Evolutionary conservation across 1,140 invertebrate genomes (phyloP).

Genomic region (Lithobius niger): DNA sequence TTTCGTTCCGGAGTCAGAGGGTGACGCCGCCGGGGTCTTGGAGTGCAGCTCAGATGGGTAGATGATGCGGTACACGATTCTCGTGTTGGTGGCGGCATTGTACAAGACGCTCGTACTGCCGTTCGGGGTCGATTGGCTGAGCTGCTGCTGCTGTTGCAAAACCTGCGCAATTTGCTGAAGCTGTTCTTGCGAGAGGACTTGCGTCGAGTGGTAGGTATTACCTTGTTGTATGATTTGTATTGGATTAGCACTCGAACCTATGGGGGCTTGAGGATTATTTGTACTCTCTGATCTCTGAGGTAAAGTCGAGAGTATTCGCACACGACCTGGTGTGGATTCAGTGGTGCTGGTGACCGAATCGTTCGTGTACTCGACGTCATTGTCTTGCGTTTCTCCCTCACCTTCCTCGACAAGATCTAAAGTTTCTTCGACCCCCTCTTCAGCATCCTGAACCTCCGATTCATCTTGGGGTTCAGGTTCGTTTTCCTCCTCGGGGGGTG

Average conservation of each 20-base stretch:
- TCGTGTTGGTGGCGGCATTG: slow-evolving; percentile 41
- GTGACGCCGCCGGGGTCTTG: neutral
- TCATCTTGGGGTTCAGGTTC: slow-evolving; percentile 16
- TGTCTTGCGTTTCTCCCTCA: slow-evolving; percentile 6
- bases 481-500: slow-evolving; percentile 12
- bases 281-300: slow-evolving; percentile 30
- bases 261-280: slow-evolving; percentile 33
- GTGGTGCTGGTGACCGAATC: neutral
- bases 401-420: neutral
- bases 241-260: slow-evolving; percentile 46
- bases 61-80: slow-evolving; percentile 43
- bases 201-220: slow-evolving; percentile 40
- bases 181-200: slow-evolving; percentile 42
- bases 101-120: slow-evolving; percentile 36
- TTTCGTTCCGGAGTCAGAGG: neutral
- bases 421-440: neutral
- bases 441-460: slow-evolving; percentile 15
- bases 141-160: slow-evolving; percentile 38
- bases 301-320: slow-evolving; percentile 27
- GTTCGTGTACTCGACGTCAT: neutral
- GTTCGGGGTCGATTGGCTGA: slow-evolving; percentile 30
- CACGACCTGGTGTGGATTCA: slow-evolving; percentile 13
- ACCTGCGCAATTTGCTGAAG: slow-evolving; percentile 46
- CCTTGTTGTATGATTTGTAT: slow-evolving; percentile 51
- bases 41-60: slow-evolving; percentile 32